These are phyloP conservation scores for Eupithecia pulchellata DNA, from an alignment of 2,888 invertebrate genomes.

Conservation along the genomic window DNA sequence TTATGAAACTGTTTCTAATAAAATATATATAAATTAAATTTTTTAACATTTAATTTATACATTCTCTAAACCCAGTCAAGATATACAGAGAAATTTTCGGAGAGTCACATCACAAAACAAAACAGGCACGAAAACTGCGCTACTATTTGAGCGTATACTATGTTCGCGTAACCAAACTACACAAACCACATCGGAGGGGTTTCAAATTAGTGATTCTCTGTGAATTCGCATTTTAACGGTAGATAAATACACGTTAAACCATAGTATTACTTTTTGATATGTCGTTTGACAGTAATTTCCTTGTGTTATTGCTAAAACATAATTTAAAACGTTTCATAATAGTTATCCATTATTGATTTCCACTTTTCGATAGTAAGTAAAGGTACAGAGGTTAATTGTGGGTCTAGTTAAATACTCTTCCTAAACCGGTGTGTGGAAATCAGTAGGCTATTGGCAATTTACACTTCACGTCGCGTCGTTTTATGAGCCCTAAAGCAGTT, in stretches of 20 bases:
- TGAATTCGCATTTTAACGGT: slow-evolving; percentile 71
- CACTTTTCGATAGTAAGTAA: neutral
- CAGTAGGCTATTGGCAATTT: slow-evolving; percentile 58
- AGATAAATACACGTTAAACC: slow-evolving; percentile 75
- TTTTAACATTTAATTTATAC: too few species aligned
- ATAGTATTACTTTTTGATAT: slow-evolving; percentile 51
- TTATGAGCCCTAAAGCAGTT: slow-evolving; percentile 58
- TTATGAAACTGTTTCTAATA: too few species aligned
- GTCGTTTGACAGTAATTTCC: neutral
- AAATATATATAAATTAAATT: too few species aligned
- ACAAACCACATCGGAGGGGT: slow-evolving; percentile 65
- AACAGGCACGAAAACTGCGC: slow-evolving; percentile 7
- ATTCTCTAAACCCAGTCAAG: too few species aligned
- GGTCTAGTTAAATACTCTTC: neutral
- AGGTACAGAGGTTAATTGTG: neutral
- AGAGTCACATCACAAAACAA: neutral
- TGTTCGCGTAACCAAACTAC: slow-evolving; percentile 39
- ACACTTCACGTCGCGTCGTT: slow-evolving; percentile 60
- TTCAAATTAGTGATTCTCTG: slow-evolving; percentile 76
- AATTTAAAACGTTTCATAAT: neutral
- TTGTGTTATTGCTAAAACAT: neutral
- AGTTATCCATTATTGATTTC: neutral
- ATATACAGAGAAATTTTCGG: too few species aligned
- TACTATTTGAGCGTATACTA: slow-evolving; percentile 21
- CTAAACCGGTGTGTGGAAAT: neutral